Percentiles rank a stretch among this genome's conserved stretches.
Conservation (phyloP, 2,113 vertebrate genomes). For the Thomomys bottae region DNA sequence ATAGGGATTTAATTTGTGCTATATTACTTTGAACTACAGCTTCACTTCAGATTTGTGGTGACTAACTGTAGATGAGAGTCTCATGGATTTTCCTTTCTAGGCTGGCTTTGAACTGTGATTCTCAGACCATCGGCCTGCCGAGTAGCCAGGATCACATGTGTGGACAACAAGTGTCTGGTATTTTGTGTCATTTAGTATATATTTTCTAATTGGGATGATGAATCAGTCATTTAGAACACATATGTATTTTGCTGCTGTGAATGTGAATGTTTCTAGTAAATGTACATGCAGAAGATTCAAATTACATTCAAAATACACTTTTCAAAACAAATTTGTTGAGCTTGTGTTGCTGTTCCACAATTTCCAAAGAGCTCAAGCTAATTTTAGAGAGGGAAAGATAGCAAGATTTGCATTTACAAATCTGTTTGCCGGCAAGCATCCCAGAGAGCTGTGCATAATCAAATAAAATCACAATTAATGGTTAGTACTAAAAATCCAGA, state of each 20-base stretch:
- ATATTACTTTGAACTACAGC: too few relatives aligned
- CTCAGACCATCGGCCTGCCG: too few relatives aligned
- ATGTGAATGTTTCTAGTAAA: not conserved
- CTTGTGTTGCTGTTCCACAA: not conserved
- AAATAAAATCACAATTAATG: constrained; percentile 61
- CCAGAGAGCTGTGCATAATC: constrained; percentile 16
- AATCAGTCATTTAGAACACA: not conserved
- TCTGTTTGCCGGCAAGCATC: not conserved
- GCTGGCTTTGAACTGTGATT: too few relatives aligned
- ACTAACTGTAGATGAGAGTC: too few relatives aligned
- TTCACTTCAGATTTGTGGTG: too few relatives aligned
- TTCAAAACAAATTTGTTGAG: not conserved
- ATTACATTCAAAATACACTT: not conserved
- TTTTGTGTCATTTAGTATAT: not conserved
- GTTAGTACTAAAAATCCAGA: constrained; percentile 44
- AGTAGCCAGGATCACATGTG: too few relatives aligned
- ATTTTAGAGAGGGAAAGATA: constrained; percentile 23
- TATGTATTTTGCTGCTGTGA: not conserved
- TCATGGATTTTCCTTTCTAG: too few relatives aligned
- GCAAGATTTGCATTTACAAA: constrained; percentile 35
- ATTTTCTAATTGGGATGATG: not conserved
- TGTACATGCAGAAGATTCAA: not conserved
- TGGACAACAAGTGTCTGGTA: too few relatives aligned
- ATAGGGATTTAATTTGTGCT: too few relatives aligned
- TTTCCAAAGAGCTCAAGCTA: constrained; percentile 18